phyloP scores from a whole-genome alignment of 2,888 invertebrate species.

The Athalia rosae region DNA sequence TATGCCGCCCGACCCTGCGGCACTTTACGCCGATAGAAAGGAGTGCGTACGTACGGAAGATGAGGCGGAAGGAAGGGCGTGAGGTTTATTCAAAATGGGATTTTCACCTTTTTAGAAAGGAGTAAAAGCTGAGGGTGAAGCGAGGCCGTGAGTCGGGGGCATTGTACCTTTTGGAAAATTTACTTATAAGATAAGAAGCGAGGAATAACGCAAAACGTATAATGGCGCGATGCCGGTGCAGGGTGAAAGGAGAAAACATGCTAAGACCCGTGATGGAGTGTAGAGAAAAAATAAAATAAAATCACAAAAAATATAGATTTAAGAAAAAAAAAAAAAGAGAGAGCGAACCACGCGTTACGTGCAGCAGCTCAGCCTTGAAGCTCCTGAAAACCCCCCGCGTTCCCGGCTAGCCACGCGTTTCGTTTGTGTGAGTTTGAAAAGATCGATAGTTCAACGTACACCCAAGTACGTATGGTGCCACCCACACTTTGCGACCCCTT shows the following conservation, averaged over 20 bases:
- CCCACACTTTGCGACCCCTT: slow-evolving; percentile 49
- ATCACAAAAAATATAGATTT: slow-evolving; percentile 16
- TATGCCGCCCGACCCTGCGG: background rate
- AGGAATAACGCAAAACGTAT: slow-evolving; percentile 16
- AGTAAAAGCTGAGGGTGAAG: background rate
- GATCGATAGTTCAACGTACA: slow-evolving; percentile 72
- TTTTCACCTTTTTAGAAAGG: too few species aligned
- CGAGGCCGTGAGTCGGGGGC: background rate
- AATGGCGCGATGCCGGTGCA: background rate
- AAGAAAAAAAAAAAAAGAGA: too few species aligned
- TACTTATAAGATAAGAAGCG: slow-evolving; percentile 9
- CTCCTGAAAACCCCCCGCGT: slow-evolving; percentile 29
- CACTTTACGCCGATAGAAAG: too few species aligned
- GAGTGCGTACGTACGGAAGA: too few species aligned
- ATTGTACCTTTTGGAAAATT: slow-evolving; percentile 22
- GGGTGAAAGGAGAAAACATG: background rate
- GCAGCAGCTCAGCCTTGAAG: slow-evolving; percentile 20
- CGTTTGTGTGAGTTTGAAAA: slow-evolving; percentile 52
- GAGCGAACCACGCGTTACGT: slow-evolving; percentile 29
- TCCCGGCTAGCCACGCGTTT: slow-evolving; percentile 35
- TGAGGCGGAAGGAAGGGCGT: too few species aligned
- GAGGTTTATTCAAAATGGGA: too few species aligned
- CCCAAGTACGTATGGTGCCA: slow-evolving; percentile 61
- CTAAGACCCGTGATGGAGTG: slow-evolving; percentile 30
- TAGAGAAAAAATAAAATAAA: background rate